Conservation (phyloP, 35 echinoderm and acorn worm genomes). For the Lytechinus pictus region DNA sequence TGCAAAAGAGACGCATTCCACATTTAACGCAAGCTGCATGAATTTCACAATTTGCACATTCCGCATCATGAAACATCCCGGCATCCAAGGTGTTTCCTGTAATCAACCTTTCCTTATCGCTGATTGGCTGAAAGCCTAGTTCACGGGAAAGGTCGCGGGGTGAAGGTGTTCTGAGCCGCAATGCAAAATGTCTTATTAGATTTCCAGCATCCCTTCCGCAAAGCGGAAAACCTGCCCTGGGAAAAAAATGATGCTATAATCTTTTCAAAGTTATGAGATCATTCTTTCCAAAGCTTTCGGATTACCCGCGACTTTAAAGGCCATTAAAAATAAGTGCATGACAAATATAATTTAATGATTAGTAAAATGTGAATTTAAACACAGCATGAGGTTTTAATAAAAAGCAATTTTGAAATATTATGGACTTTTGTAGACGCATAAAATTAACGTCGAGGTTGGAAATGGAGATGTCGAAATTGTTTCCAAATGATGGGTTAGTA, state of each 20-base stretch:
- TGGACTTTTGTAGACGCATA: too few relatives aligned
- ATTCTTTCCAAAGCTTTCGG: slow-evolving; percentile 1
- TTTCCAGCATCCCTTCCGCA: neutral
- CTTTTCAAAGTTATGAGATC: slow-evolving; percentile 12
- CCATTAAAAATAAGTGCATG: too few relatives aligned
- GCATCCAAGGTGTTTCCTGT: neutral
- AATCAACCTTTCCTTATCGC: neutral
- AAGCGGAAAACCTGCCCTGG: neutral
- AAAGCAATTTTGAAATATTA: too few relatives aligned
- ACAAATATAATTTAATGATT: too few relatives aligned
- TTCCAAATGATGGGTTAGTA: too few relatives aligned
- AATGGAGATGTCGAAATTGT: too few relatives aligned
- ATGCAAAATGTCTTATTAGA: neutral
- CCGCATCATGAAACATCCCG: neutral
- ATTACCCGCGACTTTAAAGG: neutral
- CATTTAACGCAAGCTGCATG: neutral
- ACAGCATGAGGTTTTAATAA: too few relatives aligned
- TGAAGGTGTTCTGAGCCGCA: neutral
- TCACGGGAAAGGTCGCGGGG: neutral
- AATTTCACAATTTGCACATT: neutral
- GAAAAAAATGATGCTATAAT: neutral
- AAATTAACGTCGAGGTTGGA: too few relatives aligned
- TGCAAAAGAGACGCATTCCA: neutral
- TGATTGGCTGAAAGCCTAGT: neutral
- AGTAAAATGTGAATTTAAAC: too few relatives aligned